A percentile compares a stretch with the other conserved stretches of the same genome.
Conservation (phyloP, 2,113 vertebrate genomes). For the Panthera tigris region DNA sequence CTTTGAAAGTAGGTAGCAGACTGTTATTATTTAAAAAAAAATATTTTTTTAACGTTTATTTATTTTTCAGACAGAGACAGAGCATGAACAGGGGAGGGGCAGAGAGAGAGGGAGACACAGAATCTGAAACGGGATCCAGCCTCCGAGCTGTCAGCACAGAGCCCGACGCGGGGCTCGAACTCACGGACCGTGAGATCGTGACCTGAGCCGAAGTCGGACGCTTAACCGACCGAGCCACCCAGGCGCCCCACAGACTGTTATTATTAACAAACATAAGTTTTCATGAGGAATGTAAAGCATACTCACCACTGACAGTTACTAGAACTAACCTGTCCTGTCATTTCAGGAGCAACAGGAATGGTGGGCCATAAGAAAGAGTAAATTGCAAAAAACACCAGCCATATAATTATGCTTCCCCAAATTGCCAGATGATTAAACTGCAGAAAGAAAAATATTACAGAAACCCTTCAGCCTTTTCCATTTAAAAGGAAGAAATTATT, state of each 20-base stretch:
- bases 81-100: too few species aligned
- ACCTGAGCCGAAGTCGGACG: too few species aligned
- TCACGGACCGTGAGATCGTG: too few species aligned
- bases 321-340: conserved; percentile 56
- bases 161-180: too few species aligned
- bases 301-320: background rate
- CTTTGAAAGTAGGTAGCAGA: background rate
- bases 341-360: conserved; percentile 20
- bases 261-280: background rate
- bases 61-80: too few species aligned
- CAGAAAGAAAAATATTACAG: background rate
- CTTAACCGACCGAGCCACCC: too few species aligned
- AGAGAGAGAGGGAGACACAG: too few species aligned
- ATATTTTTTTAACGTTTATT: too few species aligned
- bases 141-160: too few species aligned
- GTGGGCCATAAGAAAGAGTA: conserved; percentile 43
- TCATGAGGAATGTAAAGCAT: background rate
- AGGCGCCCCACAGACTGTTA: background rate
- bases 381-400: background rate
- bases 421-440: conserved; percentile 54
- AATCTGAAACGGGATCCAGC: too few species aligned
- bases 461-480: background rate
- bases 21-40: background rate
- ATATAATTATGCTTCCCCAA: conserved; percentile 52
- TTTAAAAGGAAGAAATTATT: background rate